A percentile compares a stretch with the other conserved stretches of the same genome.
phyloP scores from a whole-genome alignment of 1,140 invertebrate species.

The Calycopis cecrops region DNA sequence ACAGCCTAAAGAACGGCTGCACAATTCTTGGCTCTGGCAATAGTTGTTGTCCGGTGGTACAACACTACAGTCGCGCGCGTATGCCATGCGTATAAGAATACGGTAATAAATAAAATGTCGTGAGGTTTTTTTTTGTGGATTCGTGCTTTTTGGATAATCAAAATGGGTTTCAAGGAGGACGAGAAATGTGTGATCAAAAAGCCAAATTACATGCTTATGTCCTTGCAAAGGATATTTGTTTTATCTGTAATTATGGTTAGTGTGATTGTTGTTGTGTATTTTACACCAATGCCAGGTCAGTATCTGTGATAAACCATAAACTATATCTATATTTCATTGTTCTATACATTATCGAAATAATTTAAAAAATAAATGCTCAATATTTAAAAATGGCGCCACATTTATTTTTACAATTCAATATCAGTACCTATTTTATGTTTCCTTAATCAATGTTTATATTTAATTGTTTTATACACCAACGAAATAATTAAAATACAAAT shows the following conservation, averaged over 20 bases:
- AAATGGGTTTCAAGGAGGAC: conserved; percentile 50
- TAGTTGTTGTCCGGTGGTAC: no score
- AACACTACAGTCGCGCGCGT: conserved; percentile 46
- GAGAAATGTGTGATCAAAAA: conserved; percentile 40
- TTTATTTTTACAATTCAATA: no score
- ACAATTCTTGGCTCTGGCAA: conserved; percentile 23
- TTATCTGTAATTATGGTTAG: conserved; percentile 73
- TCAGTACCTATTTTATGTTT: no score
- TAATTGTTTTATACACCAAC: no score
- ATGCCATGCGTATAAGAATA: conserved; percentile 24
- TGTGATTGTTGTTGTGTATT: conserved; percentile 80
- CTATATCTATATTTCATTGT: no score
- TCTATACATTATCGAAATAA: no score
- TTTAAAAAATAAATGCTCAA: no score
- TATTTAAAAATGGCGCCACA: no score
- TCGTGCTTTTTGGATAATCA: conserved; percentile 13
- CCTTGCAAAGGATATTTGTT: conserved; percentile 68
- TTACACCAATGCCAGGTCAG: conserved; percentile 81
- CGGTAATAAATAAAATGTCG: conserved; percentile 36
- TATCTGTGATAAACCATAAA: conserved; percentile 11
- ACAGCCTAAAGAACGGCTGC: conserved; percentile 21
- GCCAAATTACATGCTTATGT: conserved; percentile 69
- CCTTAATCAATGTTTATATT: no score
- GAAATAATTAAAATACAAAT: no score
- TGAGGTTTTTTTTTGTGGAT: conserved; percentile 22